Conservation (phyloP, 2,113 vertebrate species). For the Psilopogon haemacephalus region DNA sequence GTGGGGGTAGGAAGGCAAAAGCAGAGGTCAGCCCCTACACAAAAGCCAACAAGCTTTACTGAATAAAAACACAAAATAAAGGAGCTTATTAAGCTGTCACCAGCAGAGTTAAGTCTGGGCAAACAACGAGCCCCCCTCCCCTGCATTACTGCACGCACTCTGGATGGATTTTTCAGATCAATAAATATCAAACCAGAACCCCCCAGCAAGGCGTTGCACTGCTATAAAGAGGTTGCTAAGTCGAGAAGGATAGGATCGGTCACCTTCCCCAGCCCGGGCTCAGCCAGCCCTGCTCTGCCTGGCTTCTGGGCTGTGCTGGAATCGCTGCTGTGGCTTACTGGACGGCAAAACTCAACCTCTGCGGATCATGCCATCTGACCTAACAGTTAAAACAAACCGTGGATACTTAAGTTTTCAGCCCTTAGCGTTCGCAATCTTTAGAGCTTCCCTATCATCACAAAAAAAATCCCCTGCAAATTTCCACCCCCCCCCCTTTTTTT, state of each 20-base stretch:
- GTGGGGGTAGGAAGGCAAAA: not conserved
- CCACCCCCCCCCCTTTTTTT: no score
- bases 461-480: not conserved
- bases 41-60: conserved; percentile 67
- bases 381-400: not conserved
- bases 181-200: not conserved
- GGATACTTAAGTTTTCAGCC: not conserved
- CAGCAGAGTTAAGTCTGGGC: conserved; percentile 51
- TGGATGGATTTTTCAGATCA: not conserved
- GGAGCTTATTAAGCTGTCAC: conserved; percentile 69
- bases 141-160: not conserved
- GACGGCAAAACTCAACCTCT: not conserved
- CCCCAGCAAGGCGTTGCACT: not conserved
- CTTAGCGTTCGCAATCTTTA: not conserved
- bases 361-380: not conserved
- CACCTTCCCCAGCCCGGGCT: not conserved
- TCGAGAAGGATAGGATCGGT: fast-evolving
- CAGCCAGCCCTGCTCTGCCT: not conserved
- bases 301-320: fast-evolving
- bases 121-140: conserved; percentile 13
- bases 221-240: not conserved
- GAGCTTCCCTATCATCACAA: not conserved
- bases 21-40: conserved; percentile 68
- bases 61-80: conserved; percentile 72
- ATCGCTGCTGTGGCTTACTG: fast-evolving